phyloP scores from a whole-genome alignment of 2,797 vertebrate species.

The Champsocephalus gunnari region DNA sequence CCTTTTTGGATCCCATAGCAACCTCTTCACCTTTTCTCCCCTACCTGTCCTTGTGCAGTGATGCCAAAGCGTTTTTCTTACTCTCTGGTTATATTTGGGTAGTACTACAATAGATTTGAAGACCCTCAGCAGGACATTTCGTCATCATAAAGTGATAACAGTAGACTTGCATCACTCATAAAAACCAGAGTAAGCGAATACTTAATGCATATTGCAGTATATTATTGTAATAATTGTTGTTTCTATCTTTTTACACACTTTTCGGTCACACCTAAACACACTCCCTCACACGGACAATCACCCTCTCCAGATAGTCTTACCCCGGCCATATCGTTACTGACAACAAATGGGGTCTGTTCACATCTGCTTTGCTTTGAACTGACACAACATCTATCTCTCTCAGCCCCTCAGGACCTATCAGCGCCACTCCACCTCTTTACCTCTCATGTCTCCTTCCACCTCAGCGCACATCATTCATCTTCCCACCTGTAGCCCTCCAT shows the following conservation, averaged over 20 bases:
- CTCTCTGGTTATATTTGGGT: slow-evolving; percentile 21
- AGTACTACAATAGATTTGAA: slow-evolving; percentile 23
- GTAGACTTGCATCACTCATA: slow-evolving; percentile 3
- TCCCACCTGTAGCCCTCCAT: slow-evolving; percentile 74
- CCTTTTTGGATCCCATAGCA: neutral
- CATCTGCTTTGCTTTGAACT: slow-evolving; percentile 66
- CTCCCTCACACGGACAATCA: slow-evolving; percentile 5
- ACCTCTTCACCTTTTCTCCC: neutral
- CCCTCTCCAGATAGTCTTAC: slow-evolving; percentile 20
- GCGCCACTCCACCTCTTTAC: slow-evolving; percentile 67
- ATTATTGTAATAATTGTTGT: slow-evolving; percentile 9
- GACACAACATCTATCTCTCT: slow-evolving; percentile 72
- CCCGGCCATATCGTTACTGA: slow-evolving; percentile 40
- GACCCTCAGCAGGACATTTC: slow-evolving; percentile 47
- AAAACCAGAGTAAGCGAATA: slow-evolving; percentile 6
- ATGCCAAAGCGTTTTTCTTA: slow-evolving; percentile 21
- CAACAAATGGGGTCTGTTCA: slow-evolving; percentile 55
- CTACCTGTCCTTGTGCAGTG: slow-evolving; percentile 17
- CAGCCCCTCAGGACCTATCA: slow-evolving; percentile 72
- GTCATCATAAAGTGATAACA: slow-evolving; percentile 40
- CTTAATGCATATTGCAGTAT: neutral
- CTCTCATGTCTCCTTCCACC: slow-evolving; percentile 68
- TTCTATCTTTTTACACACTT: neutral
- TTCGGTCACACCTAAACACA: neutral
- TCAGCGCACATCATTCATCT: slow-evolving; percentile 72